These are phyloP conservation scores for Caenorhabditis afra DNA, from an alignment of 2,888 invertebrate species.

Conservation along the genomic window DNA sequence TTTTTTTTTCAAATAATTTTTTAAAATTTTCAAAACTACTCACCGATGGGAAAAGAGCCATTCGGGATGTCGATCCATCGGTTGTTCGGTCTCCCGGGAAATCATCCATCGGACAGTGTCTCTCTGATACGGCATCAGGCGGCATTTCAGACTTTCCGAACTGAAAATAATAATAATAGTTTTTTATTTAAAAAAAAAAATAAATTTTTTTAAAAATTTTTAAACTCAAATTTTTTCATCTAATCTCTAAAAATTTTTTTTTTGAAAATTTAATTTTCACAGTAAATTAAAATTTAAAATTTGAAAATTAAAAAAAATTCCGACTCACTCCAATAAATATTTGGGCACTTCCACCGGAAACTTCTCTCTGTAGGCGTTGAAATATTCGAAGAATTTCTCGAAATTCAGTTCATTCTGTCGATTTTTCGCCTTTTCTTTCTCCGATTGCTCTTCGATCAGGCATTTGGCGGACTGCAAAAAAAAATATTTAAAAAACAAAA, in stretches of 20 bases:
- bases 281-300: not conserved
- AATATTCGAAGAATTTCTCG: conserved; percentile 16
- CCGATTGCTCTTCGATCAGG: not conserved
- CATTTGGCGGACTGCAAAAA: not conserved
- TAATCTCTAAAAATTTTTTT: too few species aligned
- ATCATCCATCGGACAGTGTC: conserved; percentile 82
- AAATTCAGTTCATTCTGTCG: conserved; percentile 6
- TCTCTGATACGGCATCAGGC: conserved; percentile 81
- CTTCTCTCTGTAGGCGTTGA: conserved; percentile 10
- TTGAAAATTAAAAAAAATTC: not conserved
- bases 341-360: not conserved
- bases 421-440: not conserved
- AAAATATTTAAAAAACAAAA: not conserved
- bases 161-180: not conserved
- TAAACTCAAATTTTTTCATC: too few species aligned
- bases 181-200: not conserved
- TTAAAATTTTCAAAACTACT: not conserved
- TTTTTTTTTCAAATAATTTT: too few species aligned
- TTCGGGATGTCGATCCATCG: conserved; percentile 6
- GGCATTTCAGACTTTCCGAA: conserved; percentile 8
- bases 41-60: conserved; percentile 9
- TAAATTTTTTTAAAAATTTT: too few species aligned
- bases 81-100: conserved; percentile 72
- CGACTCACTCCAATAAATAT: conserved; percentile 16
- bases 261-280: too few species aligned